These are phyloP conservation scores for Monopterus albus DNA, from an alignment of 2,113 vertebrate genomes.

Conservation along the genomic window DNA sequence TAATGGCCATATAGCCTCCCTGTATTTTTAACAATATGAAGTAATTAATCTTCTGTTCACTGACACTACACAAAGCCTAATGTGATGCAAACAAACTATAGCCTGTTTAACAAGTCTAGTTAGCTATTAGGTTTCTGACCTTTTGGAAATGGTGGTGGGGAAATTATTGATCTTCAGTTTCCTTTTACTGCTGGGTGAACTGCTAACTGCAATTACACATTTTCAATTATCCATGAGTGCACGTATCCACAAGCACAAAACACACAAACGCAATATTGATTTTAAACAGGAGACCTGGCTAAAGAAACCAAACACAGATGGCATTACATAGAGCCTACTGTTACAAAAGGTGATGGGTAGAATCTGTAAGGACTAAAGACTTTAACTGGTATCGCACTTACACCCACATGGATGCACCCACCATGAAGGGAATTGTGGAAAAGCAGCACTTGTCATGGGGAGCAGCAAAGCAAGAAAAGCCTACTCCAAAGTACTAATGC, in stretches of 20 bases:
- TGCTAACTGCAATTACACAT: constrained; percentile 62
- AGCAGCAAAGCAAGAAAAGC: constrained; percentile 48
- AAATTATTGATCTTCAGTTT: constrained; percentile 70
- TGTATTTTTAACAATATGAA: too few species aligned
- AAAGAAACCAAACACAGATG: constrained; percentile 30
- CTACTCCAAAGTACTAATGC: constrained; percentile 49
- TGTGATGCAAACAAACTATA: constrained; percentile 14
- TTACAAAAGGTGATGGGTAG: constrained; percentile 24
- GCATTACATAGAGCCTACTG: constrained; percentile 20
- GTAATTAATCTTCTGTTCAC: not conserved
- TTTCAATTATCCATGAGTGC: constrained; percentile 63
- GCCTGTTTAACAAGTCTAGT: constrained; percentile 31
- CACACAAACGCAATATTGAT: constrained; percentile 45
- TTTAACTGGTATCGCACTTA: constrained; percentile 42
- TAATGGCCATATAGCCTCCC: too few species aligned
- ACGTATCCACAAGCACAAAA: constrained; percentile 32
- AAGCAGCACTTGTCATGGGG: constrained; percentile 41
- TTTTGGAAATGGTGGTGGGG: constrained; percentile 46
- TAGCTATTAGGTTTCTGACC: constrained; percentile 53
- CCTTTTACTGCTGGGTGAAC: constrained; percentile 49
- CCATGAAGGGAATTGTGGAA: constrained; percentile 34
- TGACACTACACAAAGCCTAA: not conserved
- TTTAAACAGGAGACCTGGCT: constrained; percentile 40
- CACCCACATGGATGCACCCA: constrained; percentile 36
- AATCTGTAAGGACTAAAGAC: constrained; percentile 40